Conservation (phyloP, 53 echinoderm and acorn worm species). For the Henricia sp. region DNA sequence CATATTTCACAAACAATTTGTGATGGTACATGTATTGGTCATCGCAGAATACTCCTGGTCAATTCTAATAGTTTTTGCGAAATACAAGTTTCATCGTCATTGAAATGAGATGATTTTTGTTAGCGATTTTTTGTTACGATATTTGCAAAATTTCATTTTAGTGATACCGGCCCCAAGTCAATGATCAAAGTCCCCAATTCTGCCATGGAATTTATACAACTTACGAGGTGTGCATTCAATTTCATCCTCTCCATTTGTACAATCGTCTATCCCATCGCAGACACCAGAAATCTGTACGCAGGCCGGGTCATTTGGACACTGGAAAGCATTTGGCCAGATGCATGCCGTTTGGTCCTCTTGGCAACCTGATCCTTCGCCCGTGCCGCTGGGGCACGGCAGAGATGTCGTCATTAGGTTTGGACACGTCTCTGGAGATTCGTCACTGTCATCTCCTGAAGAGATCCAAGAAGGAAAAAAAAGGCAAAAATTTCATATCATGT, state of each 20-base stretch:
- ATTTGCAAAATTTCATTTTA: too few relatives aligned
- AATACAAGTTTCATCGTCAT: too few relatives aligned
- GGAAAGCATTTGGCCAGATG: slow-evolving; percentile 54
- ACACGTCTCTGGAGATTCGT: slow-evolving; percentile 54
- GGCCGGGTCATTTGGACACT: slow-evolving; percentile 67
- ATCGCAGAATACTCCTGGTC: too few relatives aligned
- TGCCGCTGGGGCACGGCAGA: slow-evolving; percentile 58
- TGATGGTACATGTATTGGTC: too few relatives aligned
- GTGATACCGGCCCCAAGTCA: too few relatives aligned
- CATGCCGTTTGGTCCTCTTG: background rate
- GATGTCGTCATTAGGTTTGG: background rate
- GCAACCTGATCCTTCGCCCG: slow-evolving; percentile 61
- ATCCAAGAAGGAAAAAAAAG: background rate
- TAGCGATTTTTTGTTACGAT: too few relatives aligned
- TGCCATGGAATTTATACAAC: slow-evolving; percentile 28
- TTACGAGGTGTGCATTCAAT: slow-evolving; percentile 73
- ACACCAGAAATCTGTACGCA: slow-evolving; percentile 38
- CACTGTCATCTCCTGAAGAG: slow-evolving; percentile 15
- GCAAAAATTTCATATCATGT: too few relatives aligned
- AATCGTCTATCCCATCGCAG: slow-evolving; percentile 69
- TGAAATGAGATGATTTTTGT: too few relatives aligned
- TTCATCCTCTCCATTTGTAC: slow-evolving; percentile 61
- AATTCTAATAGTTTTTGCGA: too few relatives aligned
- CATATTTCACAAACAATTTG: too few relatives aligned
- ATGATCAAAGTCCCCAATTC: background rate